Conservation (phyloP, 2,113 vertebrate genomes). For the Notarius quadriscutis region DNA sequence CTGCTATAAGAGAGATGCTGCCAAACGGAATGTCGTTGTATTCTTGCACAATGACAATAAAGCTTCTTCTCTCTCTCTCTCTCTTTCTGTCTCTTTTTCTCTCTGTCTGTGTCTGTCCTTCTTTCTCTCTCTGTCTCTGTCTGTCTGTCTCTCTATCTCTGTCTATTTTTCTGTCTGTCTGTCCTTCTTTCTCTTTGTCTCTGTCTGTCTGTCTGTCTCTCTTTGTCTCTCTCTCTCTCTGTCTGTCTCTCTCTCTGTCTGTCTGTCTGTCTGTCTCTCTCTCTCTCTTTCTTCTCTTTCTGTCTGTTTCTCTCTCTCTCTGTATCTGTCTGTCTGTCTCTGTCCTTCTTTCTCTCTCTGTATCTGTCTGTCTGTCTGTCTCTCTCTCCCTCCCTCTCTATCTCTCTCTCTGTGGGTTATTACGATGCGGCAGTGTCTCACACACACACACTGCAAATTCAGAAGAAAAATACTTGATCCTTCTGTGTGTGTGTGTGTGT, state of each 20-base stretch:
- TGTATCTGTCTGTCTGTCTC: too few species aligned
- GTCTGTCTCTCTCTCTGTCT: neutral
- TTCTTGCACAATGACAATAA: too few species aligned
- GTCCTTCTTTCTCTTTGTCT: neutral
- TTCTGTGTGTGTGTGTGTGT: neutral
- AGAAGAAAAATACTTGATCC: neutral
- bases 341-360: too few species aligned
- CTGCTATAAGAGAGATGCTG: too few species aligned
- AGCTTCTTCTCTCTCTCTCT: too few species aligned
- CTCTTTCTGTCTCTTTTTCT: neutral
- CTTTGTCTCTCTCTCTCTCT: neutral
- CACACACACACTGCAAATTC: neutral
- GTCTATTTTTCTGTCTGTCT: accelerated
- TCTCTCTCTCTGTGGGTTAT: neutral
- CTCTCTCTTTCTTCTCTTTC: neutral
- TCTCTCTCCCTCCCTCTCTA: neutral
- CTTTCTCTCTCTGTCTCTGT: neutral
- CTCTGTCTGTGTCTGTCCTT: neutral
- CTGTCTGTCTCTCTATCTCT: neutral
- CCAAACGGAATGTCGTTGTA: too few species aligned
- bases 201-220: neutral
- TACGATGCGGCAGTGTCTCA: neutral
- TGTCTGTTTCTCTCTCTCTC: neutral
- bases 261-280: neutral
- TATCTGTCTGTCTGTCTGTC: neutral